These are phyloP conservation scores for Romanogobio albipinnatus DNA, from an alignment of 2,113 vertebrate genomes.

Conservation along the genomic window DNA sequence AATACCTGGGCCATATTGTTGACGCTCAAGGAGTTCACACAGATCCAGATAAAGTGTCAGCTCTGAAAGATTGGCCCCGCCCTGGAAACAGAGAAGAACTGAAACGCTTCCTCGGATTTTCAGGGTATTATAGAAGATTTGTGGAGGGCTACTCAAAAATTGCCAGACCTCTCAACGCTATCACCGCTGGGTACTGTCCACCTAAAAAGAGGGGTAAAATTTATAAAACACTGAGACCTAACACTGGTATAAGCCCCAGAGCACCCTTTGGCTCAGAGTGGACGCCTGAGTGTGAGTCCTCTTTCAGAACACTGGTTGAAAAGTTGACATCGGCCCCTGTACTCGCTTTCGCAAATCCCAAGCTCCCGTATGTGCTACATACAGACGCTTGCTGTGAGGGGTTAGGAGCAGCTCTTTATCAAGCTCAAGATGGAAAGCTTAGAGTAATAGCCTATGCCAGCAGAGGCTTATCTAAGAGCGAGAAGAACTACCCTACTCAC, in stretches of 20 bases:
- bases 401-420: conserved; percentile 1
- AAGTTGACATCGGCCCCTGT: too few species aligned
- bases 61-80: conserved; percentile 35
- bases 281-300: too few species aligned
- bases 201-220: conserved; percentile 38
- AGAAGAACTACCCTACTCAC: conserved; percentile 25
- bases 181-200: conserved; percentile 28
- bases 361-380: too few species aligned
- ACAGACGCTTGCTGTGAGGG: not conserved
- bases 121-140: conserved; percentile 21
- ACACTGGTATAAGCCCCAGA: too few species aligned
- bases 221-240: conserved; percentile 24
- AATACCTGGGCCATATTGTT: too few species aligned
- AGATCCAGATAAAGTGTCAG: not conserved
- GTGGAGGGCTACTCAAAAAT: conserved; percentile 30
- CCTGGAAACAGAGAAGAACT: conserved; percentile 27
- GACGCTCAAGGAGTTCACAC: too few species aligned
- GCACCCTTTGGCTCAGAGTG: too few species aligned
- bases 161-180: conserved; percentile 10
- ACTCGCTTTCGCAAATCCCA: too few species aligned
- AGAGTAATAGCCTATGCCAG: not conserved
- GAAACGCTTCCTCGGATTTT: conserved; percentile 27
- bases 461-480: conserved; percentile 12
- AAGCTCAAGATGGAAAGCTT: conserved; percentile 3
- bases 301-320: too few species aligned